Base-by-base conservation (phyloP, 2,888 invertebrate genomes). In the Xestobium rufovillosum region DNA sequence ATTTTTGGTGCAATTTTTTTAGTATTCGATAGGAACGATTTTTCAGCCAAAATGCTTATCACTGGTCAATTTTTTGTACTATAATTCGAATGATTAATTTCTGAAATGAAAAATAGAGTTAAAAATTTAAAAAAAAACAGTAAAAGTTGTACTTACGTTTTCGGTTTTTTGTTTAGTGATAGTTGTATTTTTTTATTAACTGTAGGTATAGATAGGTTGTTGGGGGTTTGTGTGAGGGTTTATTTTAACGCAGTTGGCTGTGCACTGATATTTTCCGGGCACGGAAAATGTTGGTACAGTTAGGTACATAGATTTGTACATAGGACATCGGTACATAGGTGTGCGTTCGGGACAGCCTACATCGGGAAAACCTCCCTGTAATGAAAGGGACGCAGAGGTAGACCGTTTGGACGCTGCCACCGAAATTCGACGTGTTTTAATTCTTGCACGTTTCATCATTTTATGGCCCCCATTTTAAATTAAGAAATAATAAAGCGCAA, bases 161-260 rank as follows among this genome's bases (percentile, higher is more conserved):
- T 39, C 48, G 42, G 45, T 47, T 47, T 43, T 46, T 49, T 46
- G 42, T 48, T 48, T 45, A 34, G 35, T 48, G 44, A 39, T 38
- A 40, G 42, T 40, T 44, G 48, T 52, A 47, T 53, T 55, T n/a
- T n/a, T n/a, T n/a, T n/a, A n/a, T 47, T 49, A 64, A 65, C 65
- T 65, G 65, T 65, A 65, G 65, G 65, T 64, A 60, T 63, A 63
- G 65, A 58, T 57, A 60, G 52, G 63, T 62, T 62, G 59, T 49
- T 49, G 60, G 63, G 60, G 59, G 42, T 52, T 52, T 61, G 60
- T 61, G 59, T 58, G 56, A 56, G 57, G 64, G 60, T 56, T 53
- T n/a, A n/a, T n/a, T 59, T 60, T 60, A 56, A 63, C 64, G 65
- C 65, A 65, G 65, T 63, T 59, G 59, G 64, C 65, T 63, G 63